These are phyloP conservation scores for Edolisoma coerulescens DNA, from an alignment of 2,113 vertebrate species.

Conservation along the genomic window DNA sequence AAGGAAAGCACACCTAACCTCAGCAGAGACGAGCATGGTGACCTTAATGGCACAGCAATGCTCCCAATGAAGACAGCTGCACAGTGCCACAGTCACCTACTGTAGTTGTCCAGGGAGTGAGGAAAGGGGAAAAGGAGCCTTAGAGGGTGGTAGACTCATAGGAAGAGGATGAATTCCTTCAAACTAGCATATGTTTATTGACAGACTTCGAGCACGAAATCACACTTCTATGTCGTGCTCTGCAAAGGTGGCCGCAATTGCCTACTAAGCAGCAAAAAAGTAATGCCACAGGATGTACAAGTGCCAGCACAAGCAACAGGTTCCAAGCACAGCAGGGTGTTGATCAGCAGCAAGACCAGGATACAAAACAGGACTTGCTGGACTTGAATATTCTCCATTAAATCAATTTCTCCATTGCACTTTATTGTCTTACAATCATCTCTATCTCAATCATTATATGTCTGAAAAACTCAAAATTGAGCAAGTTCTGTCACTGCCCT, in stretches of 20 bases:
- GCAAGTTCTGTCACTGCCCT: not conserved
- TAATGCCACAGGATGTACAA: not conserved
- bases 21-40: fast-evolving
- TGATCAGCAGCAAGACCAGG: not conserved
- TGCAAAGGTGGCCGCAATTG: not conserved
- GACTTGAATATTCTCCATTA: not conserved
- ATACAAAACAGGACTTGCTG: not conserved
- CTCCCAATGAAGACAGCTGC: fast-evolving
- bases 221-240: not conserved
- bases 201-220: not conserved
- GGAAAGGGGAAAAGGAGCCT: not conserved
- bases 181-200: not conserved
- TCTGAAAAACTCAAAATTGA: not conserved
- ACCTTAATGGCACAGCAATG: not conserved
- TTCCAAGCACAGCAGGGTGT: not conserved
- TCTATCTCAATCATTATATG: not conserved
- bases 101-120: not conserved
- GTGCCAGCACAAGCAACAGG: fast-evolving
- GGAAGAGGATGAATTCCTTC: not conserved
- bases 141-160: not conserved
- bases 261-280: not conserved
- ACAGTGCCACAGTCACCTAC: not conserved
- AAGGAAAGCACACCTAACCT: not conserved
- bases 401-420: not conserved
- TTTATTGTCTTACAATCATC: not conserved